Evolutionary conservation across 1,140 invertebrate species (phyloP), one percentile per base, ranked within the genome.

Genomic region (Chelonus insularis): DNA sequence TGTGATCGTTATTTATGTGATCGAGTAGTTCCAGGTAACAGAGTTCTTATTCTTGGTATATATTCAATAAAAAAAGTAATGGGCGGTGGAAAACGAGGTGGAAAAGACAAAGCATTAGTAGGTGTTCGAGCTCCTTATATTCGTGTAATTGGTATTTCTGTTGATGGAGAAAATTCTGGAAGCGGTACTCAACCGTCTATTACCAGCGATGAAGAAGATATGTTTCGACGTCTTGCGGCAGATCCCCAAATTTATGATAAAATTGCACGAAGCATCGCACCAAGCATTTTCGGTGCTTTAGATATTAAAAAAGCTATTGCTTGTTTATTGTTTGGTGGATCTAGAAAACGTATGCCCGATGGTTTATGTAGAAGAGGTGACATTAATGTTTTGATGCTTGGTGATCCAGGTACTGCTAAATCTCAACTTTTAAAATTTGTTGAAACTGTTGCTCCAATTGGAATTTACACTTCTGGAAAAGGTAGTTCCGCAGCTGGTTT

Each of bases 321-420:
- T 20, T 97, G 94, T 75, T 82, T 99, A 41, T 79, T 99, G 18
- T 99, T 99, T 84, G 96, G 96, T 67, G 96, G 88, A 64, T 91
- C 92, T 0, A 82, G 93, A 9, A 95, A 95, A 76, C 88, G 91
- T 56, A 82, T 99, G 62, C 97, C 97, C 0, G 98, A 99, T 83
- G 97, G 96, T 6, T 80, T 99, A 41, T 95, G 91, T 1, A 85
- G 97, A 23, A 86, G 98, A 79, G 98, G 98, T 4, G 97, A 99
- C 73, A 97, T 99, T 54, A 99, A 99, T 78, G 84, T 99, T 3
- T 79, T 99, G 2, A 84, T 99, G 51, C 82, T 99, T 1, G 98
- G 98, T 58, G 98, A 99, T 84, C 98, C 98, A 21, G 97, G 98
- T 73, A 99, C 98, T 4, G 98, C 98, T 5, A 99, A 99, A 76